Conservation (phyloP, 2,888 invertebrate species). For the Papilio elwesi region DNA sequence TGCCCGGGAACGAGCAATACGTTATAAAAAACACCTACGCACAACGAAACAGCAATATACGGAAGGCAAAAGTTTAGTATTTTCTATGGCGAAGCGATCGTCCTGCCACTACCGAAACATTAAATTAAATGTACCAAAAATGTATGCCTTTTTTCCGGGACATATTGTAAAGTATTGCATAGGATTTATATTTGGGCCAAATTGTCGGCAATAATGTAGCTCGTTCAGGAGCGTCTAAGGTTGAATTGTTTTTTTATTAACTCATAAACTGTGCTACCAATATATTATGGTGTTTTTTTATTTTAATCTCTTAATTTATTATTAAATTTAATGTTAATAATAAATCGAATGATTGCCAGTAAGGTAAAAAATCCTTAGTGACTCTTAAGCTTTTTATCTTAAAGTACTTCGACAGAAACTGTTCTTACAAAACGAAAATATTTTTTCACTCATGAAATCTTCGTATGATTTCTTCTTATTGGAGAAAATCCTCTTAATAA, state of each 20-base stretch:
- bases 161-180: not conserved
- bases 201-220: no score
- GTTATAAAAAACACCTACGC: not conserved
- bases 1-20: not conserved
- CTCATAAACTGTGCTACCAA: not conserved
- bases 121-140: not conserved
- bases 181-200: no score
- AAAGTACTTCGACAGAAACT: not conserved
- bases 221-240: no score
- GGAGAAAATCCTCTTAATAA: constrained; percentile 19
- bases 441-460: constrained; percentile 14
- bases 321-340: not conserved
- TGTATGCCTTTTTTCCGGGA: not conserved
- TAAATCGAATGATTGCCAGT: not conserved
- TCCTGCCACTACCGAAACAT: not conserved
- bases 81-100: not conserved
- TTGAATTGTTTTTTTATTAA: no score
- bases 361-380: not conserved
- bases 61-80: not conserved
- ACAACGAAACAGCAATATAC: not conserved
- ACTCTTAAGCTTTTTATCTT: not conserved
- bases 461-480: not conserved
- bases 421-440: constrained; percentile 3
- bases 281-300: not conserved
- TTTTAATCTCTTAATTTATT: not conserved